Evolutionary conservation across 2,113 vertebrate species (phyloP).

Genomic region (Microtus pennsylvanicus): DNA sequence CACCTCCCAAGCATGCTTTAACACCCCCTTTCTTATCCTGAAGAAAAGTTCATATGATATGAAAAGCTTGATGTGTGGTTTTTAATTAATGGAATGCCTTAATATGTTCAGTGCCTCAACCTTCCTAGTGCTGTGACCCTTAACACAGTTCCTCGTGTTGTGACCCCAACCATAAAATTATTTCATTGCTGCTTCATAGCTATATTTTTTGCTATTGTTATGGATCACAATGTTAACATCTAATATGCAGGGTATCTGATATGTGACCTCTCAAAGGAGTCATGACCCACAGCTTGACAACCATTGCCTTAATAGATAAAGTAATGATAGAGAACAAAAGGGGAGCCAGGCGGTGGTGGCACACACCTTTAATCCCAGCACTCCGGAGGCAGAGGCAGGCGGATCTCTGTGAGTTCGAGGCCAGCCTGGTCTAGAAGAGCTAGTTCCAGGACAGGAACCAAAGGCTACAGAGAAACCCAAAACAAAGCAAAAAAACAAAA

Average conservation of each 20-base stretch:
- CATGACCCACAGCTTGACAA: background rate
- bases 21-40: background rate
- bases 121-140: background rate
- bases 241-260: no score
- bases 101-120: background rate
- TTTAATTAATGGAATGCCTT: slow-evolving; percentile 7
- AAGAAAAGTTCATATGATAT: slow-evolving; percentile 32
- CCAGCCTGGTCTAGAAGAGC: no score
- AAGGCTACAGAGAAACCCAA: no score
- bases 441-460: no score
- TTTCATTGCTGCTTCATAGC: background rate
- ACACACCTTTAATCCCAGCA: no score
- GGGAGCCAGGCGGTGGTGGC: background rate
- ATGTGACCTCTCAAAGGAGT: background rate
- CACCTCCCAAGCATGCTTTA: background rate
- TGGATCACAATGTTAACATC: background rate
- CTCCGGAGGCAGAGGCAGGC: no score
- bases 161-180: background rate
- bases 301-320: background rate
- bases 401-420: no score
- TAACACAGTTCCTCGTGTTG: background rate
- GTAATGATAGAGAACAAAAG: background rate
- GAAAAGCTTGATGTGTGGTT: background rate
- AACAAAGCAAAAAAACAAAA: no score
- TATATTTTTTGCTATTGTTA: background rate